Base-by-base conservation (phyloP, 1,140 invertebrate species). In the Capitella teleta region DNA sequence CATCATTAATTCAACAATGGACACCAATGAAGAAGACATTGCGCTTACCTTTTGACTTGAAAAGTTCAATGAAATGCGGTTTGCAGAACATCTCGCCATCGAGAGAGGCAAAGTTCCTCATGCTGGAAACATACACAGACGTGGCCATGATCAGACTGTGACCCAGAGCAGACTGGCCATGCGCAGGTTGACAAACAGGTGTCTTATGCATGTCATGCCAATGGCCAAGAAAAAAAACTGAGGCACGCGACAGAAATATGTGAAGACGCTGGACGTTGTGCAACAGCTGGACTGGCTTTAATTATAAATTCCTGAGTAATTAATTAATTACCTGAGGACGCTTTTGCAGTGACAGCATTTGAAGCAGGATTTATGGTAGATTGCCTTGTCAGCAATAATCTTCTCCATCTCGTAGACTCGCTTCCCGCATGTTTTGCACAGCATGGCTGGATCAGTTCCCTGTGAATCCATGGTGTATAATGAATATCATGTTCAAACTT, bases 351-450 rank as follows among this genome's bases (percentile, higher is more conserved):
- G 83, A 38, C 80, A 78, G 63, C 89, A 94, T 57, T 86, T 76
- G 76, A 93, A 90, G 73, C 89, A 94, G 64, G 85, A 84, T 68
- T 88, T 91, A 68, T 94, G 90, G 82, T 86, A 94, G 42, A 85
- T 77, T 24, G 79, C 72, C 59, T 82, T 82, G 67, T 89, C 88
- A 1, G 86, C 86, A 70, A 89, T 90, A 50, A 90, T 81, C 61
- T 87, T 81, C 70, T 94, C 89, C 87, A 93, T 92, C 73, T 87
- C 87, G 72, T 91, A 94, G 8, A 92, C 89, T 47, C 83, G 80
- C 62, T 88, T 86, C n/a, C 78, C 76, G 68, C 89, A 94, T 51
- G 81, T 79, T 58, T 81, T 81, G 63, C 87, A 93, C 25, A 62
- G 38, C 34, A 50, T 58, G n/a, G 57, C 46, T n/a, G n/a, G n/a